phyloP scores from a whole-genome alignment of 1,140 invertebrate genomes.

The Temnothorax nylanderi region DNA sequence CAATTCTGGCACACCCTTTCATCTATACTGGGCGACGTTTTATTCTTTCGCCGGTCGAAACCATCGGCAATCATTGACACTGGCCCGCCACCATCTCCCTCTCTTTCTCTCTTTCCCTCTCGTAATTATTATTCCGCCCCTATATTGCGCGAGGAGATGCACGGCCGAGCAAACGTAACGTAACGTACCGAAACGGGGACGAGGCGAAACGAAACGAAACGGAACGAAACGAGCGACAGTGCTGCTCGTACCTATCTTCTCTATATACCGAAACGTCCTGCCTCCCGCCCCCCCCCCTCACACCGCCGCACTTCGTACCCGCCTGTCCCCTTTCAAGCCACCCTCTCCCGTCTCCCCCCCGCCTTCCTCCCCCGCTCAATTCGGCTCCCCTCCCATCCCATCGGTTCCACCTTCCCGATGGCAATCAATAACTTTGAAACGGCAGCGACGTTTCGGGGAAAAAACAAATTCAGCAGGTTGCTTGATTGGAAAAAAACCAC shows the following conservation, averaged over 20 bases:
- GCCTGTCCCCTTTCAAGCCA: slow-evolving; percentile 62
- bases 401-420: slow-evolving; percentile 70
- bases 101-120: slow-evolving; percentile 44
- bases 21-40: slow-evolving; percentile 23
- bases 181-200: slow-evolving; percentile 83
- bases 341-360: neutral
- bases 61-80: slow-evolving; percentile 70
- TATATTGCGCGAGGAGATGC: slow-evolving; percentile 83
- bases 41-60: slow-evolving; percentile 43
- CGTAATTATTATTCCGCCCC: slow-evolving; percentile 84
- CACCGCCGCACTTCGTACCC: slow-evolving; percentile 67
- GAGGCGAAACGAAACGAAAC: slow-evolving; percentile 82
- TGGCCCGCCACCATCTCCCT: slow-evolving; percentile 33
- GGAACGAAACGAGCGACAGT: slow-evolving; percentile 79
- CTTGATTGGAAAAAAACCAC: slow-evolving; percentile 84
- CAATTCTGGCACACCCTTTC: slow-evolving; percentile 40
- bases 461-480: slow-evolving; percentile 86
- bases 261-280: slow-evolving; percentile 69
- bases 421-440: slow-evolving; percentile 85
- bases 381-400: slow-evolving; percentile 48
- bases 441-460: slow-evolving; percentile 82
- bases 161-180: slow-evolving; percentile 83
- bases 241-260: slow-evolving; percentile 69
- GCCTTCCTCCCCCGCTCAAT: slow-evolving; percentile 40
- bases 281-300: slow-evolving; percentile 8